A percentile compares a stretch with the other conserved stretches of the same genome.
These are phyloP conservation scores for Tupaia tana DNA, from an alignment of 2,113 vertebrate species.

Conservation along the genomic window DNA sequence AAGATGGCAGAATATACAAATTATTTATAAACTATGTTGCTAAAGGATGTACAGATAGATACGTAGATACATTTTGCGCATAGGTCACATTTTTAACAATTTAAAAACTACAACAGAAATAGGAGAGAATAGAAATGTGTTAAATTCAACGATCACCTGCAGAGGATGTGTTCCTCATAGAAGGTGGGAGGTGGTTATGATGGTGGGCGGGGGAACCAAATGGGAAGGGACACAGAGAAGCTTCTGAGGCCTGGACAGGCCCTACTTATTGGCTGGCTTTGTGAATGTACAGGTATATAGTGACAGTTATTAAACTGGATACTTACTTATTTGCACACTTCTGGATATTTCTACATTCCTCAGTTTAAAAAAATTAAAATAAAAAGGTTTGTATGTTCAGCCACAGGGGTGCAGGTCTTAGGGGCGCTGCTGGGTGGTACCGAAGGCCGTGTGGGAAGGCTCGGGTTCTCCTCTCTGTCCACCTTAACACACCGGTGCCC, in stretches of 20 bases:
- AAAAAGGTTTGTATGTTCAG: neutral
- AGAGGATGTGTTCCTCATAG: neutral
- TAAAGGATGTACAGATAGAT: neutral
- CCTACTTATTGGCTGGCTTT: neutral
- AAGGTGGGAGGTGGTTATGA: neutral
- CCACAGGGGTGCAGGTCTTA: too few species aligned
- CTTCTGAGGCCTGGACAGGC: neutral
- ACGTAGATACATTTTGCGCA: neutral
- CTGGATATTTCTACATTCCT: conserved; percentile 11
- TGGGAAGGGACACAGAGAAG: neutral
- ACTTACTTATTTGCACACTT: neutral
- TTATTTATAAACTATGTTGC: neutral
- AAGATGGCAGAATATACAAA: neutral
- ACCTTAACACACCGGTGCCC: too few species aligned
- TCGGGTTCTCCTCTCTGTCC: too few species aligned
- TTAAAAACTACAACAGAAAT: neutral
- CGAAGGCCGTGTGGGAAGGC: too few species aligned
- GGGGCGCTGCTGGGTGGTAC: too few species aligned
- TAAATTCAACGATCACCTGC: neutral
- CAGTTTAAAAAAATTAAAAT: neutral
- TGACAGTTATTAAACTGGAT: neutral
- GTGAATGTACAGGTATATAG: neutral
- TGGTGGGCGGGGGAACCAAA: too few species aligned
- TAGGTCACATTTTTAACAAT: too few species aligned
- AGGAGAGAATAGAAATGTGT: neutral